Evolutionary conservation across 2,797 vertebrate species (phyloP).

Genomic region (Schizothorax lantsangensis): DNA sequence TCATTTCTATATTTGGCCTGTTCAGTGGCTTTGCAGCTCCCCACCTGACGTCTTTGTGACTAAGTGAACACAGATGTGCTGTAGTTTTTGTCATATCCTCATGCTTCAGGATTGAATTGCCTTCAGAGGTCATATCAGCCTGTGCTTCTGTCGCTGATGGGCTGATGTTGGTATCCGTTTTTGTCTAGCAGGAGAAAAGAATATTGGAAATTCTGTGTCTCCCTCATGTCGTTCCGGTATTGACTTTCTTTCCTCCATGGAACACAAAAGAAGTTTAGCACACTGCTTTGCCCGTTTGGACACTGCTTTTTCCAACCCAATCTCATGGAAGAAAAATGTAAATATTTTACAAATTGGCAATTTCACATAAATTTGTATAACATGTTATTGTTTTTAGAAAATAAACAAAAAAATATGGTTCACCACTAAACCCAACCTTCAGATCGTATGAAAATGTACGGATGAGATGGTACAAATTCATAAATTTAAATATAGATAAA

Average conservation of each 20-base stretch:
- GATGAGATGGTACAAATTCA: not conserved
- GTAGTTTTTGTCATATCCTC: constrained; percentile 46
- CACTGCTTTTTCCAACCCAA: not conserved
- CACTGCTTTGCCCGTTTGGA: not conserved
- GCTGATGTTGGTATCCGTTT: not conserved
- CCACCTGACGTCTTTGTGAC: constrained; percentile 50
- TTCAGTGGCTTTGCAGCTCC: constrained; percentile 10
- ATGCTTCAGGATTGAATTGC: constrained; percentile 22
- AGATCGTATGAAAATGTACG: not conserved
- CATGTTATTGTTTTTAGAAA: not conserved
- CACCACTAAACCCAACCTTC: not conserved
- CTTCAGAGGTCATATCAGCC: constrained; percentile 7
- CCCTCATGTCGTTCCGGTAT: not conserved
- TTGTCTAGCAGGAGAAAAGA: not conserved
- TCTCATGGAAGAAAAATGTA: not conserved
- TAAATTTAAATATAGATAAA: too few relatives aligned
- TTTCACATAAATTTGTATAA: not conserved
- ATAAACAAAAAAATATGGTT: not conserved
- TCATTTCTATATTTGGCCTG: constrained; percentile 39
- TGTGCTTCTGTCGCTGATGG: not conserved
- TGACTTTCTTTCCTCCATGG: not conserved
- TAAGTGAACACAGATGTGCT: constrained; percentile 53
- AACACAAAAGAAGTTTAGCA: not conserved
- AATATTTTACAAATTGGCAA: not conserved
- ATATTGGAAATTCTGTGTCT: not conserved